Evolutionary conservation across 2,888 invertebrate species (phyloP).

Genomic region (Lumbricus terrestris): DNA sequence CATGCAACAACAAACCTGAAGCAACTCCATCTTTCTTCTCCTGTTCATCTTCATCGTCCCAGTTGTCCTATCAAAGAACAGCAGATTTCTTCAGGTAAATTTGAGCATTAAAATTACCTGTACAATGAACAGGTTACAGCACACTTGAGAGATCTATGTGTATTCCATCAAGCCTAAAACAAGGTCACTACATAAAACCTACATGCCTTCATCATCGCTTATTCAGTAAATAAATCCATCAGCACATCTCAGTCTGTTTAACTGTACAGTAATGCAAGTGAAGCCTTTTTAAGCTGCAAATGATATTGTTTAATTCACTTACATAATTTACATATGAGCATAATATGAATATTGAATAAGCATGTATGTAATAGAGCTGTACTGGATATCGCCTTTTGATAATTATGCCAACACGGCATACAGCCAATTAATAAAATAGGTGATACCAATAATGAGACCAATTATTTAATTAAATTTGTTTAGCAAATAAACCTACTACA

Average conservation of each 20-base stretch:
- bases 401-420: too few relatives aligned
- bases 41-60: conserved; percentile 73
- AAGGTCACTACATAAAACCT: background rate
- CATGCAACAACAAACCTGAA: background rate
- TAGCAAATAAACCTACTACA: too few relatives aligned
- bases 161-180: background rate
- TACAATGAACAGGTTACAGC: background rate
- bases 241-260: background rate
- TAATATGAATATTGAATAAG: background rate
- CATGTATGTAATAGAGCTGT: background rate
- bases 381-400: too few relatives aligned
- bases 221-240: background rate
- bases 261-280: background rate
- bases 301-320: background rate
- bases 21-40: conserved; percentile 60
- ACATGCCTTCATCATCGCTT: background rate
- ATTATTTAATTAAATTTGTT: too few relatives aligned
- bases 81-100: background rate
- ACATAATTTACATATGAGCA: background rate
- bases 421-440: too few relatives aligned
- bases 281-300: background rate
- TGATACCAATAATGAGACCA: too few relatives aligned
- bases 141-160: background rate
- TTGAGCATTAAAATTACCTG: background rate
- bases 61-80: conserved; percentile 73